Evolutionary conservation across 1,140 invertebrate species (phyloP).

Genomic region (Lithobius niger): DNA sequence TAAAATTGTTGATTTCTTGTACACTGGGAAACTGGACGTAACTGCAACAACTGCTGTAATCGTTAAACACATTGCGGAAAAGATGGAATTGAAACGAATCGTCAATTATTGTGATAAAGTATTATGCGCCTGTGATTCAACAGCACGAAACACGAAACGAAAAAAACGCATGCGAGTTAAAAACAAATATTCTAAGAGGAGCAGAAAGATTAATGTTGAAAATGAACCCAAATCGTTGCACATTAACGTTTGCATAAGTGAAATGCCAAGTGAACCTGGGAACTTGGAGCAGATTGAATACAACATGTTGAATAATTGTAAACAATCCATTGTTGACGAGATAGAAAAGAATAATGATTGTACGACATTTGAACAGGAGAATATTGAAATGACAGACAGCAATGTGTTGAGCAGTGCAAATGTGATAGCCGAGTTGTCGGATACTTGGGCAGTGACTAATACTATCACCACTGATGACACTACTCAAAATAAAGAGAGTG

Average conservation of each 20-base stretch:
- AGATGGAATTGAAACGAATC: slow-evolving; percentile 14
- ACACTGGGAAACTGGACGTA: slow-evolving; percentile 26
- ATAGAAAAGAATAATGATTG: too few species aligned
- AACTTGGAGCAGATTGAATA: not conserved
- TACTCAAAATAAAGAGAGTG: not conserved
- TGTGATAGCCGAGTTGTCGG: too few species aligned
- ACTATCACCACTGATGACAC: not conserved
- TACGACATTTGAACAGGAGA: too few species aligned
- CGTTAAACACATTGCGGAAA: slow-evolving; percentile 25
- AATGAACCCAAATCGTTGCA: not conserved
- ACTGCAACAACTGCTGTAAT: slow-evolving; percentile 20
- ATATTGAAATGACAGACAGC: not conserved
- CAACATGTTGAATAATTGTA: not conserved
- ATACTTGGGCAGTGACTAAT: not conserved
- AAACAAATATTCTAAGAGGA: not conserved
- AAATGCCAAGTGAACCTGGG: not conserved
- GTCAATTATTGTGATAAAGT: slow-evolving; percentile 10
- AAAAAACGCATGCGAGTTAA: not conserved
- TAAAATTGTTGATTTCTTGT: slow-evolving; percentile 31
- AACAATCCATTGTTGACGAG: not conserved
- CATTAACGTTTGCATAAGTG: not conserved
- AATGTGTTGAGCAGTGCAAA: not conserved
- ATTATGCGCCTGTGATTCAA: not conserved
- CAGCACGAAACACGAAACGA: not conserved
- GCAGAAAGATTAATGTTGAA: not conserved